Percentiles rank a stretch among this genome's conserved stretches.
These are phyloP conservation scores for Zelleria hepariella DNA, from an alignment of 2,888 invertebrate genomes.

Conservation along the genomic window DNA sequence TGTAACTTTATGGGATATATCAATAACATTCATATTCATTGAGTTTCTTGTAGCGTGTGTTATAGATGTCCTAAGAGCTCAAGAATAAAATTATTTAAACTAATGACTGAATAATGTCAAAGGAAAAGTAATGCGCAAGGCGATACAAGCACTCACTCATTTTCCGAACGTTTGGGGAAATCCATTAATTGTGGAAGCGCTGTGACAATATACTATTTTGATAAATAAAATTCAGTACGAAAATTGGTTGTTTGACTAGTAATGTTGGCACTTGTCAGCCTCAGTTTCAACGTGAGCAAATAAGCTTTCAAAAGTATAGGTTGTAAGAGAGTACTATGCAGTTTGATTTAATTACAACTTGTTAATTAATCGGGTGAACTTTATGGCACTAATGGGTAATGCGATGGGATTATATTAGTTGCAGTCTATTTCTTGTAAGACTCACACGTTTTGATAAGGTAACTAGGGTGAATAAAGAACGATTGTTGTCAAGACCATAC, in stretches of 20 bases:
- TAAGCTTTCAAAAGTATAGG: not conserved
- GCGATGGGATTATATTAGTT: not conserved
- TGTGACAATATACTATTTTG: not conserved
- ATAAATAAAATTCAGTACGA: not conserved
- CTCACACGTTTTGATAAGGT: not conserved
- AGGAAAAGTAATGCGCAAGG: no score
- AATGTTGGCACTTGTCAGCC: constrained; percentile 3
- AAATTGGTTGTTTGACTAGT: not conserved
- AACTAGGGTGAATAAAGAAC: not conserved
- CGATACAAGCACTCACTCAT: no score
- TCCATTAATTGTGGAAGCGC: not conserved
- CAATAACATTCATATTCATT: not conserved
- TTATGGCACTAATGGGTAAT: not conserved
- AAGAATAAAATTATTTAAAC: no score
- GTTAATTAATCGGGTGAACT: not conserved
- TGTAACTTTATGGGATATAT: no score
- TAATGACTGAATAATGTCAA: no score
- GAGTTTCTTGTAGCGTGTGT: no score
- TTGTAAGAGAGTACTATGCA: not conserved
- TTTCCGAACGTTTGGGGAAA: not conserved
- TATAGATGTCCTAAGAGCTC: no score
- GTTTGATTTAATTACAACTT: not conserved
- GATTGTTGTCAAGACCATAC: not conserved
- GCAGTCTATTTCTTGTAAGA: not conserved
- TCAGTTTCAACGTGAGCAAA: not conserved